A percentile compares a stretch with the other conserved stretches of the same genome.
Conservation (phyloP, 37 sponge, comb jelly and placozoan genomes). For the Bolinopsis microptera region DNA sequence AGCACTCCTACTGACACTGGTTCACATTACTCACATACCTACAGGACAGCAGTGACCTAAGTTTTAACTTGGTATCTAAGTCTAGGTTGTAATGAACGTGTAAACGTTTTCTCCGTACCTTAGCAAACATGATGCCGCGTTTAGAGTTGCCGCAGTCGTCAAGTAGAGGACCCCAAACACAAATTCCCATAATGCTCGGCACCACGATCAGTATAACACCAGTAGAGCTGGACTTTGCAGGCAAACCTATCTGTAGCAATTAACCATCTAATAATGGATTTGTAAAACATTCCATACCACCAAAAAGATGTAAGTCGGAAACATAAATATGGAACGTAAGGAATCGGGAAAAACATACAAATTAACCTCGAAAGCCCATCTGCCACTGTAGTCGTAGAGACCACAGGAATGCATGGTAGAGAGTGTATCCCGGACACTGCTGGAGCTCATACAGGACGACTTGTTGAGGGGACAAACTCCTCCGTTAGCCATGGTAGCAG, state of each 20-base stretch:
- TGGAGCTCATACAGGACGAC: background rate
- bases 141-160: conserved; percentile 78
- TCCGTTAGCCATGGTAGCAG: conserved; percentile 85
- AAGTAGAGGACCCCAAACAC: conserved; percentile 78
- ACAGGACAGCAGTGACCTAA: no score
- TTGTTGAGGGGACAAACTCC: conserved; percentile 81
- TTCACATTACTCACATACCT: no score
- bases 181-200: conserved; percentile 83
- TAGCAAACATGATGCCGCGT: conserved; percentile 75
- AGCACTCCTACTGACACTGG: no score
- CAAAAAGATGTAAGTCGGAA: no score
- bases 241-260: background rate
- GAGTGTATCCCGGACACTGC: conserved; percentile 74
- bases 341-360: background rate
- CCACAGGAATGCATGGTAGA: conserved; percentile 88
- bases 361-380: conserved; percentile 79
- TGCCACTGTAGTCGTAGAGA: conserved; percentile 84
- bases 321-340: background rate
- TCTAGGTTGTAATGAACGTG: no score
- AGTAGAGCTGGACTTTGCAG: conserved; percentile 71
- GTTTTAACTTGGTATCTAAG: no score
- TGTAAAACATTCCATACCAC: no score
- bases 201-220: conserved; percentile 80
- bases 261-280: no score
- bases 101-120: no score